Evolutionary conservation across 2,888 invertebrate genomes (phyloP), one percentile per base, ranked within the genome.

Genomic region (Griposia aprilina): DNA sequence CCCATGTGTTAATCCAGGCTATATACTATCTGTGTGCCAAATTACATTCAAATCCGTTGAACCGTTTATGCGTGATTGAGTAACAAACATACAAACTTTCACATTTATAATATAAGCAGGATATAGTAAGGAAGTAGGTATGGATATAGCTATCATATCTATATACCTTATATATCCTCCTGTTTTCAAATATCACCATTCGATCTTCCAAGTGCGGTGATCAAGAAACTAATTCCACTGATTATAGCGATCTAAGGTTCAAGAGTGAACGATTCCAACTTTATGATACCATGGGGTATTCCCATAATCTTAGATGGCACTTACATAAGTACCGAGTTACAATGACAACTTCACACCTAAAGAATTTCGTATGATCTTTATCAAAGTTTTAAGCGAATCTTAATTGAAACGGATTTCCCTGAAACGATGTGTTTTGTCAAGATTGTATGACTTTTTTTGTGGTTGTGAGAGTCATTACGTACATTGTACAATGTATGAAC

Each of bases 321-420:
- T 57, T 50, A 48, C 41, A 41, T 41, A 41, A 82, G 26, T 59
- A 59, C 50, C 20, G 7, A n/a, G 13, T 17, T 30, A 23, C 20
- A 59, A 81, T 79, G 71, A 59, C 71, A 81, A 71, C 48, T 45
- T 20, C 3, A 60, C 11, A 55, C 1, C 23, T 17, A 17, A 45
- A 50, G 62, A 30, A 83, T 45, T 57, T 67, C 52, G 45, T 52
- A 11, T 30, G 84, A 84, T 81, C n/a, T 48, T 68, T 79, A 85
- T 85, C 74, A 72, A 74, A 2, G 48, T 13, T 62, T 36, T 76
- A 75, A 65, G 70, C 17, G 48, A 52, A 66, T 76, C 65, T 76
- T 70, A 78, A 82, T 81, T 78, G 59, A 52, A 41, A 45, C 63
- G 83, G 71, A 78, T 76, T 87, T 81, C 71, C 82, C 80, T 55